Base-by-base conservation (phyloP, 2,888 invertebrate species). In the Diplazon laetatorius region DNA sequence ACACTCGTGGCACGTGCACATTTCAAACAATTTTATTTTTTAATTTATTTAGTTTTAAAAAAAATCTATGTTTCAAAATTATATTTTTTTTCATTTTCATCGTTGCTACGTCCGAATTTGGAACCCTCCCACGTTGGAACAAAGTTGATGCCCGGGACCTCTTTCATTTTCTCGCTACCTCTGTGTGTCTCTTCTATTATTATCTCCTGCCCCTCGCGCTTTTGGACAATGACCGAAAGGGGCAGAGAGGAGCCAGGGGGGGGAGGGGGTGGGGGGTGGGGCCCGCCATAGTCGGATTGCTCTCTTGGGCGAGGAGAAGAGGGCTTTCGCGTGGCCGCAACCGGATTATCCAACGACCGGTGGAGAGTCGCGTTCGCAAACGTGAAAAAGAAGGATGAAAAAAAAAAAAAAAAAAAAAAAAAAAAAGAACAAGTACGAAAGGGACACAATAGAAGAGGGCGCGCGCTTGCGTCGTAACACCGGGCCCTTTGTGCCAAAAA, bases 401-500 rank as follows among this genome's bases (percentile, higher is more conserved):
- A 62, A 25, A 62, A 55, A 18, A 18, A n/a, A 63, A 57, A n/a
- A 48, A 18, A 39, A 48, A 12, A 76, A n/a, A n/a, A 71, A 76
- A 76, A 72, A 66, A 66, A 35, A n/a, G n/a, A n/a, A 62, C 37
- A 62, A 55, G 25, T 25, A n/a, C 69, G 63, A n/a, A 48, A 18
- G 25, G 57, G 16, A 76, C 76, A 76, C 76, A 76, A 76, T 76
- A 66, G 71, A 35, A n/a, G n/a, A n/a, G n/a, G n/a, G n/a, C n/a
- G n/a, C n/a, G n/a, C n/a, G n/a, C 30, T 6, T 5, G 37, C 62
- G 16, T n/a, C 39, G 66, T 81, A 86, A 83, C 87, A 86, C 87
- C 85, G 86, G 85, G 87, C 86, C 83, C 87, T 86, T 86, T 86
- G 87, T 87, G 50, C 44, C 44, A 30, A 30, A 71, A 68, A 71